Evolutionary conservation across 1,140 invertebrate genomes (phyloP), one percentile per base, ranked within the genome.

Genomic region (Papilio glaucus): DNA sequence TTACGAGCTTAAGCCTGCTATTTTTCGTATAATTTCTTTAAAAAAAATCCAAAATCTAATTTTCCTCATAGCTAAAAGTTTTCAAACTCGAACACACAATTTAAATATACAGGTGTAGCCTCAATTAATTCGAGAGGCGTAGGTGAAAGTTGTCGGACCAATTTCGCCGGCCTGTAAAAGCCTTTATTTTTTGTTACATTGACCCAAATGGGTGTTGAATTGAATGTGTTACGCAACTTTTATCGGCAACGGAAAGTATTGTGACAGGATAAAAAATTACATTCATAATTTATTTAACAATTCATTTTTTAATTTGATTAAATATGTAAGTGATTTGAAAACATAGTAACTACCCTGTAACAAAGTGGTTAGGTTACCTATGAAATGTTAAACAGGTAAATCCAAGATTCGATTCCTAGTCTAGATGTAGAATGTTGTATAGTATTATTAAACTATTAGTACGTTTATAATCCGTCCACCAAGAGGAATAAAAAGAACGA

Each of bases 141-240:
- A 60, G 53, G 65, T 69, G 24, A 69, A 69, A 69, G 41, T 69
- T 18, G 41, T 3, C 61, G 33, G n/a, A 45, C 24, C 65, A 69
- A 69, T 69, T 69, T 49, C 39, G 26, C 7, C 13, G 12, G 26
- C 24, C 42, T 67, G 38, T 67, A 42, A 41, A 39, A 39, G 18
- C 12, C 18, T 33, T 69, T 45, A 18, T 61, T 38, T 24, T 39
- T 39, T 39, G 33, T 39, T 67, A 26, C 65, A 29, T 33, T 69
- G 65, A 69, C 65, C 65, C n/a, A 69, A 49, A 69, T 39, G 49
- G 5, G 63, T 26, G 24, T 60, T 60, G 38, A 45, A 67, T 26
- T 42, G 62, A 65, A 21, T 10, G 38, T 65, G 37, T 65, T 65
- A 38, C 39, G 21, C 38, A 67, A 4, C 8, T 38, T 63, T 63